A percentile compares a stretch with the other conserved stretches of the same genome.
phyloP scores from a whole-genome alignment of 2,888 invertebrate genomes.

The Phortica magna region DNA sequence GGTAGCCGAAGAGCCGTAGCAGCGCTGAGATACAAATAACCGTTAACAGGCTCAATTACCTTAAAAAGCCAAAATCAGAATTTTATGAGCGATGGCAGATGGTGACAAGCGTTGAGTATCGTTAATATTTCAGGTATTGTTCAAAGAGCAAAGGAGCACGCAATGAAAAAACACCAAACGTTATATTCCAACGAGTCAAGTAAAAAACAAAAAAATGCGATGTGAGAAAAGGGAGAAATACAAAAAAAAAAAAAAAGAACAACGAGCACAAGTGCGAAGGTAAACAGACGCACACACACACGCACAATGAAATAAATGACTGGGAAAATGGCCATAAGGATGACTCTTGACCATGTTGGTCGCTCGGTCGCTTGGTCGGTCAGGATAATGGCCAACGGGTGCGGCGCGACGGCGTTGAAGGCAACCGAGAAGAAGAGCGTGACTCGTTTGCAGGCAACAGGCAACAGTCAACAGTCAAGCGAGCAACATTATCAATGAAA shows the following conservation, averaged over 20 bases:
- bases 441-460: not conserved
- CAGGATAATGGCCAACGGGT: not conserved
- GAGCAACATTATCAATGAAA: conserved; percentile 46
- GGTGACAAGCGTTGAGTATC: conserved; percentile 56
- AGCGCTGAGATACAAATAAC: conserved; percentile 41
- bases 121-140: conserved; percentile 48
- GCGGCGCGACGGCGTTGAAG: not conserved
- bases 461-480: not conserved
- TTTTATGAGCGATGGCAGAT: conserved; percentile 60
- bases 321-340: conserved; percentile 21
- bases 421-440: not conserved
- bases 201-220: not conserved
- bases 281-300: conserved; percentile 2
- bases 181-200: not conserved
- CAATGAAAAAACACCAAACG: not conserved
- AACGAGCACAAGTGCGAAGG: conserved; percentile 12
- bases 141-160: not conserved
- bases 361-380: not conserved
- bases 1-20: not conserved
- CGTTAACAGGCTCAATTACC: conserved; percentile 68
- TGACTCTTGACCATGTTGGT: conserved; percentile 1
- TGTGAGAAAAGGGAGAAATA: not conserved
- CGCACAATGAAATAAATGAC: not conserved
- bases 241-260: not conserved
- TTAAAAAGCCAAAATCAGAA: conserved; percentile 59